Base-by-base conservation (phyloP, 2,797 vertebrate genomes). In the Myotis planiceps region DNA sequence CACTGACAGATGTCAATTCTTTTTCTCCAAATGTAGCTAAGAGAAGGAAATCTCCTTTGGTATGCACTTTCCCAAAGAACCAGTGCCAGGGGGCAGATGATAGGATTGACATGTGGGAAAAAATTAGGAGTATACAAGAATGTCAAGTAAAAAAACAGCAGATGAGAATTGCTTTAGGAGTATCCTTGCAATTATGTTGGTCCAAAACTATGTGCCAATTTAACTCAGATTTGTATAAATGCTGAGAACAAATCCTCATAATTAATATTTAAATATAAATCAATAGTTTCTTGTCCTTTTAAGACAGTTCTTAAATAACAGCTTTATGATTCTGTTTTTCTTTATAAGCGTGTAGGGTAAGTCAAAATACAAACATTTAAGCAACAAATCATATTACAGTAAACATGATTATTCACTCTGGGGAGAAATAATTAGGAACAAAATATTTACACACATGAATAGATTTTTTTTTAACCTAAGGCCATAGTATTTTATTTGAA, bases 351-450 rank as follows among this genome's bases (percentile, higher is more conserved):
- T 65, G 29, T 53, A 92, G n/a, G 49, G 71, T 88, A 95, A 94
- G 72, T 69, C 23, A 85, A 83, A 95, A 72, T 60, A 72, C 7
- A 82, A 90, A 95, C 85, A 82, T 72, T 51, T 82, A 84, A 45
- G 49, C 14, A 81, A 58, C 18, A 88, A 82, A 92, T 92, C 55
- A 45, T 79, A 88, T 92, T 92, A 83, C 3, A 63, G 18, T 76
- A 80, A 15, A 42, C 39, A 92, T 83, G 81, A 69, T 93, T 96
- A 83, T 10, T 96, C 29, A 78, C 15, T 82, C 1, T 51, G 18
- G 93, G 7, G 76, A 80, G 79, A 92, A 93, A 94, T 81, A 88
- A 97, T 90, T 79, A 95, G 60, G 21, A 93, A 60, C 39, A 90
- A 95, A 82, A 37, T 69, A 91, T 90, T 96, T 47, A 88, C 75